Base-by-base conservation (phyloP, 2,888 invertebrate species). In the Iphiclides podalirius region DNA sequence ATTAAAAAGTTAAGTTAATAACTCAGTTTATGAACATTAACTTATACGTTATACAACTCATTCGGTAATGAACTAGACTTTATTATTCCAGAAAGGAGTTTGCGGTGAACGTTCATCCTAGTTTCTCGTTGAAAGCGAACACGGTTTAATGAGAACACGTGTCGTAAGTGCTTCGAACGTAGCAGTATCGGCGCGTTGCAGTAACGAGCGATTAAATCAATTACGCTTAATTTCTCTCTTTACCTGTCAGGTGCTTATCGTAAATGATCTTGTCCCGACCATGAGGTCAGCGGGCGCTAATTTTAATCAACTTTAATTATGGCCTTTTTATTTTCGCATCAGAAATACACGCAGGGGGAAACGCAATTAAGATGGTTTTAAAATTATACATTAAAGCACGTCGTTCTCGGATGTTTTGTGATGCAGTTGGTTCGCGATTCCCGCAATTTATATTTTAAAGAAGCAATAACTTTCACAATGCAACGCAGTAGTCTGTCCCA, bases 291-390 rank as follows among this genome's bases (percentile, higher is more conserved):
- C 42, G 20, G 33, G 48, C 43, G 39, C 49, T 49, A 49, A 45
- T 50, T 50, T 50, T 44, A 44, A 50, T 45, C 50, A 50, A 50
- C 50, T 45, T 50, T 40, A 50, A 45, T 50, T 45, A 44, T 15
- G 36, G 14, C 28, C 15, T 34, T 50, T 50, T 50, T 40, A 31
- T 40, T 44, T 28, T 45, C 14, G 16, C 40, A 40, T 50, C 26
- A 20, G 45, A 28, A 50, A 50, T 31, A 14, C 39, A 40, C 23
- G 39, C 7, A 50, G 35, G 26, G 35, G 40, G 26, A 35, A 40
- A 40, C 6, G 28, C 36, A 45, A 50, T 50, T 50, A 45, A 39
- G 45, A 50, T 39, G 44, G 17, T 39, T 36, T 39, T 45, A 31
- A 50, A 50, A 40, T 45, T 50, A 50, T 45, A 45, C 44, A 40